These are phyloP conservation scores for Andrena cerasifolii DNA, from an alignment of 1,140 invertebrate species.

Conservation along the genomic window DNA sequence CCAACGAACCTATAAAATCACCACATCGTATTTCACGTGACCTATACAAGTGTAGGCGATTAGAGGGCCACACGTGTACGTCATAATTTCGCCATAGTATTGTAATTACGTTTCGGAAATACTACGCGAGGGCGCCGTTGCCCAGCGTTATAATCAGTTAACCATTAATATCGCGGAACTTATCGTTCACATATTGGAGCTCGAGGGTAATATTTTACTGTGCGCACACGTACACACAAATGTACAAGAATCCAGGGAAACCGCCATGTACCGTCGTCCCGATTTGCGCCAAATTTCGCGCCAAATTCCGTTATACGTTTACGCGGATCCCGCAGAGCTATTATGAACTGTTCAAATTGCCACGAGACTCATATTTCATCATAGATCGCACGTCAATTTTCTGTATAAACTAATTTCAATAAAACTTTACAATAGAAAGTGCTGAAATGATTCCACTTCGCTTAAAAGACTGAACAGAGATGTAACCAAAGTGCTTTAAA, in stretches of 20 bases:
- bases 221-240: not conserved
- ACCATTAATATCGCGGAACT: constrained; percentile 9
- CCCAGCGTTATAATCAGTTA: constrained; percentile 12
- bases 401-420: too few relatives aligned
- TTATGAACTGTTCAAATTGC: constrained; percentile 2
- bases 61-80: not conserved
- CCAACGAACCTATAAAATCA: not conserved
- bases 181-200: constrained; percentile 8
- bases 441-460: too few relatives aligned
- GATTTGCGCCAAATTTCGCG: not conserved
- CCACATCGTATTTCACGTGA: not conserved
- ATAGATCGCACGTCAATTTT: too few relatives aligned
- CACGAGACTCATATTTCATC: too few relatives aligned
- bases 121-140: not conserved
- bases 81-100: constrained; percentile 4
- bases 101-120: constrained; percentile 13
- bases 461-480: too few relatives aligned
- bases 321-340: not conserved
- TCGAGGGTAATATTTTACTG: not conserved
- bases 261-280: not conserved
- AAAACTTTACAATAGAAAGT: too few relatives aligned
- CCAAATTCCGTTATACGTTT: not conserved
- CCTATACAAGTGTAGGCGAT: not conserved
- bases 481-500: too few relatives aligned
- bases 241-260: not conserved